Conservation (phyloP, 2,888 invertebrate genomes). For the Colostygia pectinataria region DNA sequence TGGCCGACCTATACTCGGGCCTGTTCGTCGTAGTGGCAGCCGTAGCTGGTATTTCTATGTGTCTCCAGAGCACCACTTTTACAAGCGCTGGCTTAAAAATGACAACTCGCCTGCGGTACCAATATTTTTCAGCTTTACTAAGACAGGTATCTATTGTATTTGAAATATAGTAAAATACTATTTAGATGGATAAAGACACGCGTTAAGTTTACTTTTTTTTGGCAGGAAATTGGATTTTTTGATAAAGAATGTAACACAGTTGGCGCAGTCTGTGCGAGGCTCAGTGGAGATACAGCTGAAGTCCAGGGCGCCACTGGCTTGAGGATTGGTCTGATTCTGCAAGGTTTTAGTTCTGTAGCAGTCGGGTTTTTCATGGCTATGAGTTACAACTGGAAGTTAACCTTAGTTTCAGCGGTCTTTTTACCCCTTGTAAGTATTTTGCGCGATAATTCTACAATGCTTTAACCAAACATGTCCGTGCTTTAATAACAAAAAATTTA, state of each 20-base stretch:
- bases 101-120: conserved; percentile 84
- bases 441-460: background rate
- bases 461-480: background rate
- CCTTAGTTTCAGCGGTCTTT: conserved; percentile 83
- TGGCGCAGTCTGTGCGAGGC: conserved; percentile 84
- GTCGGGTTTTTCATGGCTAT: conserved; percentile 83
- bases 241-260: conserved; percentile 84
- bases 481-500: background rate
- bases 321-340: conserved; percentile 83
- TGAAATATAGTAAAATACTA: too few relatives aligned
- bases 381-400: conserved; percentile 84
- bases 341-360: conserved; percentile 83
- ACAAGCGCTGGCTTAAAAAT: conserved; percentile 89
- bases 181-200: conserved; percentile 1
- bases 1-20: conserved; percentile 85
- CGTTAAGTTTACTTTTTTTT: background rate
- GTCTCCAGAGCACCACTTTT: conserved; percentile 88
- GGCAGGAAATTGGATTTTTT: conserved; percentile 84
- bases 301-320: conserved; percentile 86
- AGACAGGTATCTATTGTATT: conserved; percentile 63
- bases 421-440: conserved; percentile 79
- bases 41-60: conserved; percentile 85
- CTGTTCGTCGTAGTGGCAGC: conserved; percentile 86
- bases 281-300: conserved; percentile 85
- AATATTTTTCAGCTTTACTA: conserved; percentile 79